Evolutionary conservation across 2,797 vertebrate species (phyloP), one percentile per base, ranked within the genome.

Genomic region (Myotis findleyi): DNA sequence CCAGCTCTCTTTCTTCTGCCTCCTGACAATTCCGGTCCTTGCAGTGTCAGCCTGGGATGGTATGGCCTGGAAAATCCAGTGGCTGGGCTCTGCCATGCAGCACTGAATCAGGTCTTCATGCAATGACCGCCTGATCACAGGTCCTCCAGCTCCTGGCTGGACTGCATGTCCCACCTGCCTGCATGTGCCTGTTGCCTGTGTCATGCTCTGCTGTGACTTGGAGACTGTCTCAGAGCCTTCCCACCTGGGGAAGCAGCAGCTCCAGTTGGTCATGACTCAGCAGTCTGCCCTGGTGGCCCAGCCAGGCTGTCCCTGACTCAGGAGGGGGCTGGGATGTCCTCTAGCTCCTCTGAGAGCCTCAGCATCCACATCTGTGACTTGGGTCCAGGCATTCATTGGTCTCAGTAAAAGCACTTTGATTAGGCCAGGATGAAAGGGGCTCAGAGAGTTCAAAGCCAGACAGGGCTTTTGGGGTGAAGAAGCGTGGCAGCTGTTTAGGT

Each of bases 401-500:
- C 47, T 94, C 95, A 85, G 89, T 96, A 97, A 97, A 97, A 93
- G 27, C 69, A 73, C 64, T 96, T 95, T 95, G 93, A 91, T 87
- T 96, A 38, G 59, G 38, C 47, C 81, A 0, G 3, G 93, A 96
- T 97, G 93, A 97, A 96, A 97, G 92, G 92, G 68, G 69, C n/a
- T 87, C 30, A 83, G 53, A 73, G 89, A 93, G 91, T 97, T 96
- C 97, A 97, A 96, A 94, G 95, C 53, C 3, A 36, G 30, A n/a
- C 5, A 73, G 82, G 38, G 73, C 51, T 95, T 86, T 90, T 27
- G 69, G 96, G 91, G 55, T 92, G 79, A 92, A 83, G 86, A 94
- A 51, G 27, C 33, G 85, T 84, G 93, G 75, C 79, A 33, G 66
- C 64, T 33, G 16, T 79, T 77, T 59, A 36, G 68, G 69, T 81